Percentiles rank a stretch among this genome's conserved stretches.
Conservation (phyloP, 1,140 invertebrate genomes). For the Drosophila navojoa region DNA sequence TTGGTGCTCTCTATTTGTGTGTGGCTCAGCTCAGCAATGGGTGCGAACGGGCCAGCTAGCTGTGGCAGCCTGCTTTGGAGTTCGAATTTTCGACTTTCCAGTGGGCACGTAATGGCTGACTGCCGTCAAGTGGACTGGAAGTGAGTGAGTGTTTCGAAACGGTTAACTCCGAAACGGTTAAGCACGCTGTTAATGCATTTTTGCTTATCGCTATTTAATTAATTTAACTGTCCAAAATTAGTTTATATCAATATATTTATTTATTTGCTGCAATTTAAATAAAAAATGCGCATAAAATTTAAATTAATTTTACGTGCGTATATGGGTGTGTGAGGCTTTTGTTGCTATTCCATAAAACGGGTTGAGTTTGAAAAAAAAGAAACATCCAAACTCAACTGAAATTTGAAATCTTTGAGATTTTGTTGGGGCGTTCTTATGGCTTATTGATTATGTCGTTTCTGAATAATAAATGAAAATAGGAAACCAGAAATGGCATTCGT, state of each 20-base stretch:
- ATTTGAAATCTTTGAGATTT: slow-evolving; percentile 17
- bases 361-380: slow-evolving; percentile 28
- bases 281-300: slow-evolving; percentile 73
- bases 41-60: slow-evolving; percentile 37
- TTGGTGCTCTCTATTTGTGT: slow-evolving; percentile 13
- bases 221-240: slow-evolving; percentile 37
- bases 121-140: slow-evolving; percentile 31
- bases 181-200: slow-evolving; percentile 15
- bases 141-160: slow-evolving; percentile 25
- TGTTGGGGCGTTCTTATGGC: slow-evolving; percentile 19
- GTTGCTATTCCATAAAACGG: slow-evolving; percentile 42
- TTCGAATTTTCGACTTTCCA: slow-evolving; percentile 73
- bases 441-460: slow-evolving; percentile 47
- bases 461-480: slow-evolving; percentile 24
- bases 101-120: slow-evolving; percentile 70
- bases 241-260: slow-evolving; percentile 51
- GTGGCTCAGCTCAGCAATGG: slow-evolving; percentile 22
- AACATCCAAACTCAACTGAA: neutral
- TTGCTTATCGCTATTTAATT: slow-evolving; percentile 44
- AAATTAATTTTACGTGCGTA: slow-evolving; percentile 48
- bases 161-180: slow-evolving; percentile 61
- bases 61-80: neutral
- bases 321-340: neutral
- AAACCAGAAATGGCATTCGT: slow-evolving; percentile 13
- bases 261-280: slow-evolving; percentile 54